phyloP scores from a whole-genome alignment of 2,113 vertebrate genomes.

The Seriola dumerili region DNA sequence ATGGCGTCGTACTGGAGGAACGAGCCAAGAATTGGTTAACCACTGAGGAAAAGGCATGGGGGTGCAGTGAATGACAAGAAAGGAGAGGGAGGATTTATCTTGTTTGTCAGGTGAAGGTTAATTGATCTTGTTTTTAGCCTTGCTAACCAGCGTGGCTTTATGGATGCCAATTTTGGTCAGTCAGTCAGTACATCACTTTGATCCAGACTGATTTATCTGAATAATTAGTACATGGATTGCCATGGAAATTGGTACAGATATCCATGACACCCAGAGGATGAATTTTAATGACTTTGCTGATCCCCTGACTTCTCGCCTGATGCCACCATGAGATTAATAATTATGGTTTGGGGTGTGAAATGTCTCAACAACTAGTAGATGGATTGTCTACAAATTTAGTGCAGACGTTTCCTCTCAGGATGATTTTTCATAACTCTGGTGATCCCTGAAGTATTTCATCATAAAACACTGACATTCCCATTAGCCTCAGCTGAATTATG shows the following conservation, averaged over 20 bases:
- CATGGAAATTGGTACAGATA: neutral
- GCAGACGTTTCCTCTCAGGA: too few species aligned
- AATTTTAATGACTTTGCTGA: neutral
- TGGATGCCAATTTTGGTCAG: too few species aligned
- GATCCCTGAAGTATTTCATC: neutral
- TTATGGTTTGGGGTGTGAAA: too few species aligned
- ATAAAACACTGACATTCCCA: neutral
- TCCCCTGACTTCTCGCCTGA: neutral
- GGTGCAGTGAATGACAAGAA: conserved; percentile 60
- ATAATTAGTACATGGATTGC: neutral
- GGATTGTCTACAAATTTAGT: neutral
- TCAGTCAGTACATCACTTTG: neutral
- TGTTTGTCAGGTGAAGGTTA: conserved; percentile 63
- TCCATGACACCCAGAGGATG: neutral
- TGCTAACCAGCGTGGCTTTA: neutral
- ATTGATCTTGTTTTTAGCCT: conserved; percentile 21
- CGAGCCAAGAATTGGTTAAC: conserved; percentile 77
- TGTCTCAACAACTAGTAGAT: too few species aligned
- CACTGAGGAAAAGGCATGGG: conserved; percentile 65
- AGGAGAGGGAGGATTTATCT: conserved; percentile 51
- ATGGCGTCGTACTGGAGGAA: conserved; percentile 64
- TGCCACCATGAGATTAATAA: too few species aligned
- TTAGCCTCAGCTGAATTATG: neutral
- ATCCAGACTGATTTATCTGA: neutral
- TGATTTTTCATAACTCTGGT: too few species aligned